Evolutionary conservation across 2,797 vertebrate genomes (phyloP).

Genomic region (Heterohyrax brucei): DNA sequence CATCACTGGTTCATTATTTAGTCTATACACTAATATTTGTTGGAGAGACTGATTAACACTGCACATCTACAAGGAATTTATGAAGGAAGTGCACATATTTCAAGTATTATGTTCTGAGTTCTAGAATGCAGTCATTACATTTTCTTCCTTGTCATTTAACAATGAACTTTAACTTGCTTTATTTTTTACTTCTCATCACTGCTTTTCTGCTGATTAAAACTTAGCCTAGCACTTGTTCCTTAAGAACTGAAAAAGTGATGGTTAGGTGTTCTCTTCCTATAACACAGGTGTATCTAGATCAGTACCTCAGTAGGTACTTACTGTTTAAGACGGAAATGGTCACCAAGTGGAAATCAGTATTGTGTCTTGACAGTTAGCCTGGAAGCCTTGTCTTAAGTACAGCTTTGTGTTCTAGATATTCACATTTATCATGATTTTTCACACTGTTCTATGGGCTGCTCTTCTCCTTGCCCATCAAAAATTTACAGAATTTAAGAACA

Average conservation of each 20-base stretch:
- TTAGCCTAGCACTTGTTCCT: not conserved
- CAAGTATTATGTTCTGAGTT: not conserved
- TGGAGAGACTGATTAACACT: constrained; percentile 35
- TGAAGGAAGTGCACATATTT: not conserved
- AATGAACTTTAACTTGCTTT: not conserved
- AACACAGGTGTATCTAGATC: not conserved
- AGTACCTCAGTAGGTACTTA: constrained; percentile 76
- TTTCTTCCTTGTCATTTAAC: constrained; percentile 31
- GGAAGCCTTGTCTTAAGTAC: not conserved
- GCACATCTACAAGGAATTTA: not conserved
- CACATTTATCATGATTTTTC: not conserved
- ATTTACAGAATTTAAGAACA: constrained; percentile 69
- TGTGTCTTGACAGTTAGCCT: not conserved
- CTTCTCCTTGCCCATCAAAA: constrained; percentile 80
- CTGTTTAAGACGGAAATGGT: constrained; percentile 69
- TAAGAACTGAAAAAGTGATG: constrained; percentile 32
- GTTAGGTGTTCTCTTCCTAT: not conserved
- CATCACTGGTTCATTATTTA: constrained; percentile 30
- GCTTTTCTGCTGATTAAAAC: constrained; percentile 56
- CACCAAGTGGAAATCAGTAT: constrained; percentile 74
- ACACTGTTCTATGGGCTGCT: not conserved
- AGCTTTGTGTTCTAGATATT: constrained; percentile 47
- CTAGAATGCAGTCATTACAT: constrained; percentile 3
- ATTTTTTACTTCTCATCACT: constrained; percentile 11
- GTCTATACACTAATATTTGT: constrained; percentile 16